Conservation (phyloP, 2,888 invertebrate genomes). For the Limulus polyphemus region DNA sequence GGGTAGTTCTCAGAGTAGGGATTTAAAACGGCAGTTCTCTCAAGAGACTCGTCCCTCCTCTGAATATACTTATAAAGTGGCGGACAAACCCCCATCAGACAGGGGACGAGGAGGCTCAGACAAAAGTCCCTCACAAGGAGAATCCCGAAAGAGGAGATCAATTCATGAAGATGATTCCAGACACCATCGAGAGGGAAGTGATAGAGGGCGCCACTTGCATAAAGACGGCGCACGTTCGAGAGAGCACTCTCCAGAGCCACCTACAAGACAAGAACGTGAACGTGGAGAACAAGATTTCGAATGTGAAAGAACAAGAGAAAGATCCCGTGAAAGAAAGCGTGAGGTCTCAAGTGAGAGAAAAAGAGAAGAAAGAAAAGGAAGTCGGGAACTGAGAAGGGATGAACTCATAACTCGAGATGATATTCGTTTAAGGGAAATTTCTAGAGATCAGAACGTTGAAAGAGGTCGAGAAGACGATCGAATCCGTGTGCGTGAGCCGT, state of each 20-base stretch:
- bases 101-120: neutral
- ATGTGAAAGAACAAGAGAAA: conserved; percentile 1
- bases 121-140: neutral
- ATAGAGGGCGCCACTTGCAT: neutral
- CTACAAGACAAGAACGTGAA: neutral
- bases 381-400: neutral
- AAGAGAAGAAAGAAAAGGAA: conserved; percentile 1
- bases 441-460: neutral
- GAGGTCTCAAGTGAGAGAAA: neutral
- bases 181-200: conserved; percentile 1
- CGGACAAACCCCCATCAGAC: too few species aligned
- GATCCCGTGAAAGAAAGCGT: neutral
- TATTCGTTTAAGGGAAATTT: too few species aligned
- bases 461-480: conserved; percentile 1
- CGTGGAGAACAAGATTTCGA: neutral
- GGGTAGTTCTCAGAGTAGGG: conserved; percentile 43
- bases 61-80: too few species aligned
- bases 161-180: neutral
- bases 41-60: conserved; percentile 45
- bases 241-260: neutral
- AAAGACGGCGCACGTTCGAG: neutral
- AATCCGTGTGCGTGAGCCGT: conserved; percentile 4
- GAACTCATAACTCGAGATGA: too few species aligned
- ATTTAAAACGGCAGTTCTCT: conserved; percentile 61
- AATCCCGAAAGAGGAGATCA: neutral